Base-by-base conservation (phyloP, 2,888 invertebrate genomes). In the Listrodromus nycthemerus region DNA sequence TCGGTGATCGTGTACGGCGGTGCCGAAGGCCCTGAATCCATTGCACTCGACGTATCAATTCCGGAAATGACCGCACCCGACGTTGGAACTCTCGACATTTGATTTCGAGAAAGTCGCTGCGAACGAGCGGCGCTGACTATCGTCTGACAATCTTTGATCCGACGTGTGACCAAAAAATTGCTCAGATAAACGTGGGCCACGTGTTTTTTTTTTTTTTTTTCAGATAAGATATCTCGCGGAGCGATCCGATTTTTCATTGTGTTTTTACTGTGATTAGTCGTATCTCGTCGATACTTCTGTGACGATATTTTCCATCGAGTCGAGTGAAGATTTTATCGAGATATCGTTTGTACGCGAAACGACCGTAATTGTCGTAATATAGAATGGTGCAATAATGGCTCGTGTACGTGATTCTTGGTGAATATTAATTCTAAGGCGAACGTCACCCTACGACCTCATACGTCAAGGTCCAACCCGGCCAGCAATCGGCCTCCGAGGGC, bases 401-500 rank as follows among this genome's bases (percentile, higher is more conserved):
- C 30, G 61, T 61, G 61, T 61, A 30, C 27, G 30, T 61, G 27
- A 75, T 75, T 75, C 41, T 58, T 3, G 16, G n/a, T 6, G 33
- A 2, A 24, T 50, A 33, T 75, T 37, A 75, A 16, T 65, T 75
- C 50, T 30, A 63, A 50, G 66, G 65, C 55, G 65, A 66, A 65
- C 66, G 75, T 37, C 65, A 33, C 13, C 13, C 10, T 73, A 30
- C 10, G n/a, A 2, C 24, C 3, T 13, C 16, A 55, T 27, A 21
- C 61, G 19, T 76, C 77, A 84, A 78, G 76, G 80, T 77, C 63
- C 63, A 48, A 13, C 13, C 70, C 41, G 30, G 66, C 66, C 73
- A 74, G 81, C 78, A 81, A 84, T 81, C 27, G 81, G 84, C 84
- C 84, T 81, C 58, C 71, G 78, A 55, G 78, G 67, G 50, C n/a